phyloP scores from a whole-genome alignment of 2,113 vertebrate species.

The Irena cyanogastra region DNA sequence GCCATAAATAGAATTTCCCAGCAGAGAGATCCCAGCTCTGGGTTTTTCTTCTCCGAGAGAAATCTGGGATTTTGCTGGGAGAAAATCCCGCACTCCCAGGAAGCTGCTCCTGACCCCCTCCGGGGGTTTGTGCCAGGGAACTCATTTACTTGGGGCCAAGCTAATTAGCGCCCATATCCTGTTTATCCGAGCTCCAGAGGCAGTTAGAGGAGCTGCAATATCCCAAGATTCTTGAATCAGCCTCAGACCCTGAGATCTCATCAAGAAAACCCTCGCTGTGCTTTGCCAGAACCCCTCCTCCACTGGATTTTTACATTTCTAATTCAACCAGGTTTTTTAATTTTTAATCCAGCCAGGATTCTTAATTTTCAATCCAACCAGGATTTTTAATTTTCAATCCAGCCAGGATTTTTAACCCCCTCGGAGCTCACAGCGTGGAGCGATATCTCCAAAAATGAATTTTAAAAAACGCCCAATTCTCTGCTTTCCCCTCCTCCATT shows the following conservation, averaged over 20 bases:
- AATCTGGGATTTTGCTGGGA: not conserved
- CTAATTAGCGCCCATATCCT: not conserved
- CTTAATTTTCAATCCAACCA: too few species aligned
- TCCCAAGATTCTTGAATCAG: not conserved
- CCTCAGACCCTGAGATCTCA: not conserved
- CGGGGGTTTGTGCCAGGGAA: not conserved
- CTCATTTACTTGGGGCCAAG: accelerated
- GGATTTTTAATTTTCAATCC: not conserved
- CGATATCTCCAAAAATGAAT: accelerated
- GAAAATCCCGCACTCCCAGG: not conserved
- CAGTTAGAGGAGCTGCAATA: not conserved
- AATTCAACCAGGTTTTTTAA: too few species aligned
- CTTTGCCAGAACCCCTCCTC: not conserved
- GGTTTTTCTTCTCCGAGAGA: not conserved
- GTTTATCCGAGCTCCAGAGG: not conserved
- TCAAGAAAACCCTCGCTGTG: not conserved
- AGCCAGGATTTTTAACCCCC: not conserved
- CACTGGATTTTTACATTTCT: too few species aligned
- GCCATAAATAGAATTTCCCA: accelerated
- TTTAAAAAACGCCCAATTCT: accelerated
- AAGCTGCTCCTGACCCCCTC: not conserved
- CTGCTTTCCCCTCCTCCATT: accelerated
- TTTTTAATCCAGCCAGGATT: too few species aligned
- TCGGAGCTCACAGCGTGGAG: accelerated
- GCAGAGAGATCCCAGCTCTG: not conserved